Base-by-base conservation (phyloP, 2,113 vertebrate species). In the Etheostoma cragini region DNA sequence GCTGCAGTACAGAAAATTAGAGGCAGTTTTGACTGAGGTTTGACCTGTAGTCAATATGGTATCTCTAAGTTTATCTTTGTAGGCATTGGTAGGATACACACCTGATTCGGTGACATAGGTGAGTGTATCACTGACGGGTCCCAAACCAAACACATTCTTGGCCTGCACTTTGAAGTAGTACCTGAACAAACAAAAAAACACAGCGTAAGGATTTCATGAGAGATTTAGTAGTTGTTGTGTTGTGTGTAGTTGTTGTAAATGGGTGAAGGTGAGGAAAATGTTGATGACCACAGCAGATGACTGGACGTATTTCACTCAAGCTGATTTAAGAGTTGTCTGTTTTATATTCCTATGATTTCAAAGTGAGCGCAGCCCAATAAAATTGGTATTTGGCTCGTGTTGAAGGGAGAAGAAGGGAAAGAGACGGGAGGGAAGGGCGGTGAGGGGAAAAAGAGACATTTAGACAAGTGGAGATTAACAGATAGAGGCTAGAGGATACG, bases 91-190 rank as follows among this genome's bases (percentile, higher is more conserved):
- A 61, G 66, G 22, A 62, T 81, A 83, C 95, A 58, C 63, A 99
- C 98, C 98, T 95, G 98, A 99, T 93, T 99, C 98, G 38, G 98
- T 99, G 68, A 98, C 93, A 87, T 98, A 99, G 17, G 95, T 96
- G 66, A 99, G 95, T 0, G 96, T 97, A 24, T 98, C 94, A 63
- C 98, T 99, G 86, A 99, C 15, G 8, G 98, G 98, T 62, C 98
- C 98, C 58, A 97, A 96, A 81, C 98, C 98, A 70, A 97, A 96
- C 46, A 97, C 94, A 88, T 99, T 99, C 91, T 96, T 97, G 66
- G 98, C 98, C 92, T 98, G 98, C 63, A 99, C 97, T 96, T 96
- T 97, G 93, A 99, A 99, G 91, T 99, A 99, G 93, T 99, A 99
- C 88, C 98, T 99, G 92, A 49, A 82, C 7, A 35, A 62, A 81